Conservation (phyloP, 1,140 invertebrate species). For the Trichoplusia ni region DNA sequence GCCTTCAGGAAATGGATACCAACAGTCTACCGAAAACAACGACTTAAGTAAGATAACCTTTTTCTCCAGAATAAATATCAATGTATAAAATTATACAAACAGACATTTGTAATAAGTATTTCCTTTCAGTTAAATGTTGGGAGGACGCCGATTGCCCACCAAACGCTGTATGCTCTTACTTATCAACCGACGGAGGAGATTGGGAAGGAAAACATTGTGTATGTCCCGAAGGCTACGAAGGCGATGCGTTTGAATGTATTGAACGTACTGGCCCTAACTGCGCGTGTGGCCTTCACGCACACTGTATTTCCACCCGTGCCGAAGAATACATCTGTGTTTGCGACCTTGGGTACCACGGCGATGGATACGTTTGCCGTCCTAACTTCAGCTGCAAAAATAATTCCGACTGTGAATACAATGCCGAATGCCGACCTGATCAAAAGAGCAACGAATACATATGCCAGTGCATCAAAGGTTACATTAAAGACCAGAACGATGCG, state of each 20-base stretch:
- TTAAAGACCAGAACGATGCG: conserved; percentile 81
- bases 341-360: conserved; percentile 89
- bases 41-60: conserved; percentile 1
- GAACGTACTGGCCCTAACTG: conserved; percentile 83
- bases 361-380: conserved; percentile 87
- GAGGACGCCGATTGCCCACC: conserved; percentile 65
- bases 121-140: conserved; percentile 63
- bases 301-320: conserved; percentile 81
- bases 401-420: conserved; percentile 88
- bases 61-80: not conserved
- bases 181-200: conserved; percentile 49
- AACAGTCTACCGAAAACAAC: not conserved
- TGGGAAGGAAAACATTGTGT: conserved; percentile 85
- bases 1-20: not conserved
- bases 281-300: conserved; percentile 86
- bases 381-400: conserved; percentile 86
- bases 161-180: conserved; percentile 63
- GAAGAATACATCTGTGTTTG: conserved; percentile 89
- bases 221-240: conserved; percentile 90
- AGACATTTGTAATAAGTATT: not conserved
- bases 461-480: conserved; percentile 84
- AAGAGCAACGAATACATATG: conserved; percentile 84
- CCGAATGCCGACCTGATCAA: conserved; percentile 87
- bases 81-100: not conserved
- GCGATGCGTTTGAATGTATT: conserved; percentile 89